Evolutionary conservation across 2,888 invertebrate species (phyloP).

Genomic region (Troilus luridus): DNA sequence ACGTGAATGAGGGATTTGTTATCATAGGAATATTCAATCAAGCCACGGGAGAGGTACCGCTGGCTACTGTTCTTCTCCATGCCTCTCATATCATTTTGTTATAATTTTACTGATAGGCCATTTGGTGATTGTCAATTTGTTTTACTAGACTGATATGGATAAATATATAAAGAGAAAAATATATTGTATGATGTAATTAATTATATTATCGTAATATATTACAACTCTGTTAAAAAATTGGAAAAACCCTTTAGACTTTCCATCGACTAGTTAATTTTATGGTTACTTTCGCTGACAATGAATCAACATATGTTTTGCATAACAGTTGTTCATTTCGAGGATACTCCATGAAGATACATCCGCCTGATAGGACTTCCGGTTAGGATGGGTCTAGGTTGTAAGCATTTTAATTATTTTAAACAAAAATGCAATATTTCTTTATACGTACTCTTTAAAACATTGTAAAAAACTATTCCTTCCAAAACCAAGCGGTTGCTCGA

Average conservation of each 20-base stretch:
- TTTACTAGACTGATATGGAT: too few relatives aligned
- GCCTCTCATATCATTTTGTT: too few relatives aligned
- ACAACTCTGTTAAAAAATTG: neutral
- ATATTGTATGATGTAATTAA: too few relatives aligned
- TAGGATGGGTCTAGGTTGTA: neutral
- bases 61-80: too few relatives aligned
- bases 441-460: neutral
- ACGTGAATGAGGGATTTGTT: too few relatives aligned
- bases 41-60: too few relatives aligned
- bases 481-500: too few relatives aligned
- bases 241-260: neutral
- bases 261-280: neutral
- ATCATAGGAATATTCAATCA: too few relatives aligned
- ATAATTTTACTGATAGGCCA: too few relatives aligned
- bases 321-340: neutral
- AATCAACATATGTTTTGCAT: conserved; percentile 24
- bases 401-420: neutral
- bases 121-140: too few relatives aligned
- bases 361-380: neutral
- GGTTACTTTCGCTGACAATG: neutral
- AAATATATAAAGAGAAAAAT: too few relatives aligned
- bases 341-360: neutral
- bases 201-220: too few relatives aligned
- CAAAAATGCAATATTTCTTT: neutral
- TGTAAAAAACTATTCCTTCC: neutral